A percentile compares a stretch with the other conserved stretches of the same genome.
Evolutionary conservation across 2,113 vertebrate genomes (phyloP).

Genomic region (Thinocorus orbignyianus): DNA sequence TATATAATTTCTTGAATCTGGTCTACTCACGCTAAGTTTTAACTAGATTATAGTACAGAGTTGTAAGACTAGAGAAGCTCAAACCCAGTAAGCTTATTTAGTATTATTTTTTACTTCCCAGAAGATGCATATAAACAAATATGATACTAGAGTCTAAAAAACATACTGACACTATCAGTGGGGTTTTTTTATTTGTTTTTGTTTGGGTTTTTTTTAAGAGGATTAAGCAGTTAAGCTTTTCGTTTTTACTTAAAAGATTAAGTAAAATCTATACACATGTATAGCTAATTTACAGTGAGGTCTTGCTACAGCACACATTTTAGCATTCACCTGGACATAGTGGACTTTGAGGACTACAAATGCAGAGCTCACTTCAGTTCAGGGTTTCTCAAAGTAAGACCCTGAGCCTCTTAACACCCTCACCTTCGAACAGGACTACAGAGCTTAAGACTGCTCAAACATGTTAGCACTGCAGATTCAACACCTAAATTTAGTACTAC

Average conservation of each 20-base stretch:
- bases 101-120: background rate
- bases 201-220: background rate
- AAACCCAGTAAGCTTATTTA: background rate
- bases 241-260: background rate
- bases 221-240: background rate
- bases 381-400: background rate
- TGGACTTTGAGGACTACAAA: background rate
- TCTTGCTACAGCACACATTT: background rate
- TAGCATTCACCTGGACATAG: background rate
- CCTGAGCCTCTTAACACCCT: background rate
- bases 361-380: background rate
- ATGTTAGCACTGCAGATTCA: background rate
- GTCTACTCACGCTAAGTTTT: background rate
- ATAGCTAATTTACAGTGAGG: background rate
- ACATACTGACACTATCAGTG: background rate
- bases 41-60: background rate
- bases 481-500: background rate
- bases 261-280: background rate
- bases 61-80: background rate
- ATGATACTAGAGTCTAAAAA: background rate
- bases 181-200: background rate
- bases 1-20: background rate
- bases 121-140: background rate
- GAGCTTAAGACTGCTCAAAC: background rate
- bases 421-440: background rate